These are phyloP conservation scores for Fulica atra DNA, from an alignment of 2,113 vertebrate genomes.

Conservation along the genomic window DNA sequence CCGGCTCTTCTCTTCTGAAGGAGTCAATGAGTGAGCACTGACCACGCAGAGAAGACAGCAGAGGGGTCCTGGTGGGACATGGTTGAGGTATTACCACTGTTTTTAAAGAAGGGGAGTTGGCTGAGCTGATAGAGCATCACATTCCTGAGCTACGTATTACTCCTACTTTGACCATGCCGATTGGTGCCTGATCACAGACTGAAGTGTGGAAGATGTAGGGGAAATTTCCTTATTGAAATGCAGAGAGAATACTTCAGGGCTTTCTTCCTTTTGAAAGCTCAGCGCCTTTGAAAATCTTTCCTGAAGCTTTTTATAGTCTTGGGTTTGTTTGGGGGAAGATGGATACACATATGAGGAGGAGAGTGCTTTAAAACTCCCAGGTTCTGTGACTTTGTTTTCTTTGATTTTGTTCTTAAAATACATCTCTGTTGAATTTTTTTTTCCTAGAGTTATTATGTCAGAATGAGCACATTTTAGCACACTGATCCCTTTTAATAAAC, in stretches of 20 bases:
- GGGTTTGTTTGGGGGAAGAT: neutral
- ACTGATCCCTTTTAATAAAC: neutral
- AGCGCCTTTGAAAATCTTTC: neutral
- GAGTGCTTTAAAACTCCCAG: neutral
- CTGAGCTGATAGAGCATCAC: slow-evolving; percentile 69
- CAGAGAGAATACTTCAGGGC: neutral
- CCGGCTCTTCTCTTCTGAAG: neutral
- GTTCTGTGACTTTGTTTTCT: neutral
- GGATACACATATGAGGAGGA: neutral
- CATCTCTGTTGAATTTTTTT: neutral
- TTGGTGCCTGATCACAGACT: slow-evolving; percentile 73
- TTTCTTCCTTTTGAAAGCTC: slow-evolving; percentile 28
- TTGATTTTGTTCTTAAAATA: slow-evolving; percentile 48
- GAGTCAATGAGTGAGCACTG: neutral
- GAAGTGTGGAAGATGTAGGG: slow-evolving; percentile 63
- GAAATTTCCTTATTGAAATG: neutral
- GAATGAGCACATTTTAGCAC: neutral
- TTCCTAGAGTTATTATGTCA: neutral
- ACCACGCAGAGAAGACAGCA: neutral
- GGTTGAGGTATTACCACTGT: slow-evolving; percentile 73
- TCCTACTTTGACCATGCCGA: slow-evolving; percentile 78
- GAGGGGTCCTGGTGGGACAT: slow-evolving; percentile 27
- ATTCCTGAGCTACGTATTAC: slow-evolving; percentile 74
- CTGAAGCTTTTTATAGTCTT: slow-evolving; percentile 38
- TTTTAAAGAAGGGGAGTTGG: slow-evolving; percentile 77